Evolutionary conservation across 1,140 invertebrate species (phyloP).

Genomic region (Drosophila kurseongensis): DNA sequence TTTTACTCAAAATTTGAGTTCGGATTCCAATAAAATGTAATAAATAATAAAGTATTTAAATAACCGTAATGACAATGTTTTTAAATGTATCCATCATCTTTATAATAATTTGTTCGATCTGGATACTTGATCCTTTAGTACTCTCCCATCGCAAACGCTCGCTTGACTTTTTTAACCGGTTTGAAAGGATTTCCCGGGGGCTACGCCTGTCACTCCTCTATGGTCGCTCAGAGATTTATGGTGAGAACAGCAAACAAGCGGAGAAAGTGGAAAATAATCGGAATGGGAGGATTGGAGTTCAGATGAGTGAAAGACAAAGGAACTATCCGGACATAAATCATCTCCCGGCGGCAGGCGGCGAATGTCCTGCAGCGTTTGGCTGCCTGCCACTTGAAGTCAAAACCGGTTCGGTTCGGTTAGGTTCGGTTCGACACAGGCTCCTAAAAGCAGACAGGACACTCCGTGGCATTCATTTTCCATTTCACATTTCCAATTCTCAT

Average conservation of each 20-base stretch:
- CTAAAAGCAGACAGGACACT: conserved; percentile 35
- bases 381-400: conserved; percentile 49
- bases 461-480: conserved; percentile 20
- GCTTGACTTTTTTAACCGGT: conserved; percentile 37
- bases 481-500: conserved; percentile 55
- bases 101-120: not conserved
- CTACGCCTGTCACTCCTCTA: conserved; percentile 51
- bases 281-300: conserved; percentile 2
- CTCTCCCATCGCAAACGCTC: not conserved
- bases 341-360: conserved; percentile 23
- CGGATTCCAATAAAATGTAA: no score
- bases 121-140: not conserved
- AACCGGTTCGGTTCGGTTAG: conserved; percentile 46
- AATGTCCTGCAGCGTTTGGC: conserved; percentile 60
- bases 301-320: conserved; percentile 55
- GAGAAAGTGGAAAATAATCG: conserved; percentile 62
- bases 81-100: no score
- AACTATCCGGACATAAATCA: conserved; percentile 59
- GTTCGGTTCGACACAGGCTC: conserved; percentile 8
- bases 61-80: no score
- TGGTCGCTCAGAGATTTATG: conserved; percentile 64
- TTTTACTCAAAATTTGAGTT: no score
- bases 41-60: no score
- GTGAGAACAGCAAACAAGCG: conserved; percentile 66
- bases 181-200: conserved; percentile 40